phyloP scores from a whole-genome alignment of 2,113 vertebrate species.

The Oenanthe melanoleuca region DNA sequence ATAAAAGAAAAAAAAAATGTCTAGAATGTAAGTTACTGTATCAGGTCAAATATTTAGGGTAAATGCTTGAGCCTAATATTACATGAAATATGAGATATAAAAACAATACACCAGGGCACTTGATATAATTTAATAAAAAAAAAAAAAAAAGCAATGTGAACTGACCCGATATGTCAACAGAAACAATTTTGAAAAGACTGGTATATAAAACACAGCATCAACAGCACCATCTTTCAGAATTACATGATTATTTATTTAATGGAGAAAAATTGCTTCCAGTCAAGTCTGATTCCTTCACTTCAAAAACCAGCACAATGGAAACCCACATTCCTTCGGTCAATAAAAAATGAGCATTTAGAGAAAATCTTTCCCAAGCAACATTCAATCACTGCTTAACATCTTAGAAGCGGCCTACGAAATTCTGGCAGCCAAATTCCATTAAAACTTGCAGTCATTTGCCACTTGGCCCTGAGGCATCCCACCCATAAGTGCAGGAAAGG shows the following conservation, averaged over 20 bases:
- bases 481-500: accelerated
- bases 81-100: background rate
- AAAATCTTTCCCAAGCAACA: background rate
- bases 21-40: background rate
- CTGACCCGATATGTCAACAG: background rate
- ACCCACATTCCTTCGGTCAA: background rate
- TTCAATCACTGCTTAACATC: background rate
- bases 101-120: background rate
- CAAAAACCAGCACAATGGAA: background rate
- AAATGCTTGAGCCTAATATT: background rate
- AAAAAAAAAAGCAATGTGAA: background rate
- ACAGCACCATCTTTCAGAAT: background rate
- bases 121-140: background rate
- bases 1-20: background rate
- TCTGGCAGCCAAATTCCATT: background rate
- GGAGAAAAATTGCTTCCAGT: background rate
- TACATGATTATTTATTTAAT: background rate
- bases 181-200: background rate
- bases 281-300: background rate
- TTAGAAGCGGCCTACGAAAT: background rate
- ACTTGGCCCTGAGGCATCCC: background rate
- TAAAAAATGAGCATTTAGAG: background rate
- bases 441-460: background rate
- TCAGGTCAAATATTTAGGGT: background rate
- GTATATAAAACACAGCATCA: background rate